These are phyloP conservation scores for Parthenolecanium corni DNA, from an alignment of 2,888 invertebrate genomes.

Conservation along the genomic window DNA sequence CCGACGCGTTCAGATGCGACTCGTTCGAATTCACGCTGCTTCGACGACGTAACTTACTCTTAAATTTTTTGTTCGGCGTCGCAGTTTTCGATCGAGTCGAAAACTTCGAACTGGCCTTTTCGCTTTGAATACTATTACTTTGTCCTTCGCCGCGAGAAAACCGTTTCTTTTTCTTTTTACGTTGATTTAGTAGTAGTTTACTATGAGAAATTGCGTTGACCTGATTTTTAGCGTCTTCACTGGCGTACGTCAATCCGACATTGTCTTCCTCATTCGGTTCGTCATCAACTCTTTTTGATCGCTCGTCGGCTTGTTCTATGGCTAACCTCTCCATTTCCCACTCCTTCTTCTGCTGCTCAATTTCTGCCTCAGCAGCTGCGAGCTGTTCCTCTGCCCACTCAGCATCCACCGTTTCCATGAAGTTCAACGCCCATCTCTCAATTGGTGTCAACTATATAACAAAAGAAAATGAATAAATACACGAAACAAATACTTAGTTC, in stretches of 20 bases:
- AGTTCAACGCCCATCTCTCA: slow-evolving; percentile 87
- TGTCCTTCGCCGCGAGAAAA: neutral
- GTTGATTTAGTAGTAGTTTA: neutral
- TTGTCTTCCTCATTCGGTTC: slow-evolving; percentile 11
- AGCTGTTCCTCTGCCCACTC: slow-evolving; percentile 63
- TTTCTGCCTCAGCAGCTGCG: slow-evolving; percentile 71
- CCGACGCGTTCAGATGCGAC: neutral
- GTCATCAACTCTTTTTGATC: neutral
- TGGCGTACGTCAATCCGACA: slow-evolving; percentile 7
- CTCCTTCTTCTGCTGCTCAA: slow-evolving; percentile 71
- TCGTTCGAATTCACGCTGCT: neutral
- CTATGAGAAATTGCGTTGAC: slow-evolving; percentile 15
- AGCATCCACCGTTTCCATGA: slow-evolving; percentile 75
- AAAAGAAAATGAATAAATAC: slow-evolving; percentile 11
- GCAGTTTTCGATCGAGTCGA: neutral
- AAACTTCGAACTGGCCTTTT: neutral
- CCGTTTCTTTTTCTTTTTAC: neutral
- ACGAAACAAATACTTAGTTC: neutral
- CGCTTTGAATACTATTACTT: neutral
- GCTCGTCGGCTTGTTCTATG: slow-evolving; percentile 1
- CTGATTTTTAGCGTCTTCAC: slow-evolving; percentile 25
- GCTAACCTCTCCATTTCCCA: slow-evolving; percentile 67
- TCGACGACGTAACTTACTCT: neutral
- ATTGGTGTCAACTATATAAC: slow-evolving; percentile 68
- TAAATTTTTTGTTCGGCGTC: neutral